These are phyloP conservation scores for Plotosus lineatus DNA, from an alignment of 2,113 vertebrate genomes.

Conservation along the genomic window DNA sequence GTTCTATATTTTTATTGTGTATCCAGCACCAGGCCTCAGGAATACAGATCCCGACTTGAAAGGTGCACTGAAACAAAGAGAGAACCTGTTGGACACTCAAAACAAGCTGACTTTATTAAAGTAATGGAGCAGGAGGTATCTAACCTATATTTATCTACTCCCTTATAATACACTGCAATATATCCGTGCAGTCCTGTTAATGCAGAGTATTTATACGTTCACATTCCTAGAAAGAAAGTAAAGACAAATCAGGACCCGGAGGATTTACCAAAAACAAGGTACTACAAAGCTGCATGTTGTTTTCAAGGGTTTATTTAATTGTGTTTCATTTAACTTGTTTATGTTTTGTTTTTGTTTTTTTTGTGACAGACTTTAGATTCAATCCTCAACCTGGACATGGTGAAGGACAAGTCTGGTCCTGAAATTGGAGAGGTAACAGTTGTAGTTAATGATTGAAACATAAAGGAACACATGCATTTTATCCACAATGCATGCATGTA, in stretches of 20 bases:
- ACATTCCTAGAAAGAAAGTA: slow-evolving; percentile 71
- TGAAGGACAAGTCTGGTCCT: slow-evolving; percentile 82
- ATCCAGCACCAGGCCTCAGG: slow-evolving; percentile 80
- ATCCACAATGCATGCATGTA: not conserved
- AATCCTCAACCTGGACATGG: slow-evolving; percentile 87
- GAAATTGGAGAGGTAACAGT: slow-evolving; percentile 85
- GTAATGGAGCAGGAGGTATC: slow-evolving; percentile 81
- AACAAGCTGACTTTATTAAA: slow-evolving; percentile 83
- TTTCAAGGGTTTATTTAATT: not conserved
- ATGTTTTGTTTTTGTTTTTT: not conserved
- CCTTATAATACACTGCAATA: not conserved
- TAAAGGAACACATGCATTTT: not conserved
- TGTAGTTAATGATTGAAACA: not conserved
- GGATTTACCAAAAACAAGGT: slow-evolving; percentile 90
- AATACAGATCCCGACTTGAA: slow-evolving; percentile 81
- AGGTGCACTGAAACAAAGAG: slow-evolving; percentile 74
- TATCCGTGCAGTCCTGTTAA: not conserved
- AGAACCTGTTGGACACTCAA: slow-evolving; percentile 81
- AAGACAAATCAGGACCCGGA: slow-evolving; percentile 61
- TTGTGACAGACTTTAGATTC: slow-evolving; percentile 82
- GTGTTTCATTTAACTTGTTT: not conserved
- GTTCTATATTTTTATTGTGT: slow-evolving; percentile 21
- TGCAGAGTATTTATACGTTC: slow-evolving; percentile 13
- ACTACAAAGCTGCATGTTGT: not conserved
- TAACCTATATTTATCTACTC: not conserved